These are phyloP conservation scores for Aspidapion aeneum DNA, from an alignment of 2,888 invertebrate genomes.

Conservation along the genomic window DNA sequence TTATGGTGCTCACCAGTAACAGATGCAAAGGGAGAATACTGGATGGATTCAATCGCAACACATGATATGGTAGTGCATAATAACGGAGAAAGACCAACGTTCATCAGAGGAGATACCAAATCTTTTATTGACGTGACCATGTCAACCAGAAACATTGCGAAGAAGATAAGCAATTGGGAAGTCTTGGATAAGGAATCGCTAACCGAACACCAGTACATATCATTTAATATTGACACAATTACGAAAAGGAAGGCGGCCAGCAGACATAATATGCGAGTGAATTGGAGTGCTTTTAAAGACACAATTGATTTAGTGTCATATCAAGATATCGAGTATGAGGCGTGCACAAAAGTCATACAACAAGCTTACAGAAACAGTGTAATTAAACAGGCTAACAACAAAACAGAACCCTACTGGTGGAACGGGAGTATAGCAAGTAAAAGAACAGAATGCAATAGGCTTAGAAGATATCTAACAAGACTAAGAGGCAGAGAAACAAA, in stretches of 20 bases:
- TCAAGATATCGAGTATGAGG: not conserved
- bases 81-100: conserved; percentile 6
- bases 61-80: conserved; percentile 16
- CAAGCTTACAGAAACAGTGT: not conserved
- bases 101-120: conserved; percentile 10
- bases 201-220: conserved; percentile 8
- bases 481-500: not conserved
- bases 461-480: not conserved
- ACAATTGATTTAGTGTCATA: not conserved
- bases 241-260: not conserved
- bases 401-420: conserved; percentile 8
- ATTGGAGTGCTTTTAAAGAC: not conserved
- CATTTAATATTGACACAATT: conserved; percentile 7
- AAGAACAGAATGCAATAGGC: conserved; percentile 1
- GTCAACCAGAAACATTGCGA: conserved; percentile 5
- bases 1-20: conserved; percentile 29
- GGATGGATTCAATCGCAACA: conserved; percentile 30
- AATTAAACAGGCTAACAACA: not conserved
- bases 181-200: conserved; percentile 10
- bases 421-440: conserved; percentile 4
- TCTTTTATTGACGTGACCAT: conserved; percentile 11
- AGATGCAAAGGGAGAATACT: conserved; percentile 25
- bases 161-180: conserved; percentile 8
- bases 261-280: not conserved
- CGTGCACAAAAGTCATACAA: conserved; percentile 1